Evolutionary conservation across 2,113 vertebrate genomes (phyloP).

Genomic region (Cheirogaleus medius): DNA sequence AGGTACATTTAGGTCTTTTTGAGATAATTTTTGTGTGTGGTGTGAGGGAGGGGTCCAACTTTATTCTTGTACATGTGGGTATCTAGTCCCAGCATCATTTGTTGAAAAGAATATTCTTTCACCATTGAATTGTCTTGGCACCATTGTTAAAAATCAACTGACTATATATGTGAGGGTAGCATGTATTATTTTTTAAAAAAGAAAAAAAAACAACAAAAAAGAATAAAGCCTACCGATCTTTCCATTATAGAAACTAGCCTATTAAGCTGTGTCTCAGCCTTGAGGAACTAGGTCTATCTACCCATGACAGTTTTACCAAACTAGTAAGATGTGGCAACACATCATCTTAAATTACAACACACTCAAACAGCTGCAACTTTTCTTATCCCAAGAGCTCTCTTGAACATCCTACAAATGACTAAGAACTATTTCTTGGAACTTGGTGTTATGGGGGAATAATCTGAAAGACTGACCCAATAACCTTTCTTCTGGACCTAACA

Average conservation of each 20-base stretch:
- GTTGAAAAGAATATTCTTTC: neutral
- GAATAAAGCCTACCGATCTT: neutral
- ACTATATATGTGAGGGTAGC: neutral
- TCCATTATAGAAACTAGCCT: neutral
- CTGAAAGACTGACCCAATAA: neutral
- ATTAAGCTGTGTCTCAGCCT: neutral
- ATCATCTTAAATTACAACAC: neutral
- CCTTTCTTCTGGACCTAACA: neutral
- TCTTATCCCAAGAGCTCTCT: neutral
- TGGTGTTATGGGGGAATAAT: conserved; percentile 17
- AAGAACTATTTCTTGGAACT: conserved; percentile 41
- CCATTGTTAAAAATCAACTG: neutral
- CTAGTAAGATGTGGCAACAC: neutral
- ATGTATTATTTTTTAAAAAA: neutral
- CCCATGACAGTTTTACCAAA: neutral
- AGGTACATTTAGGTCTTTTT: neutral
- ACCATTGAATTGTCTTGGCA: neutral
- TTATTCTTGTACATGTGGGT: neutral
- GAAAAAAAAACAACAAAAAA: neutral
- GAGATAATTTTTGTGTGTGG: neutral
- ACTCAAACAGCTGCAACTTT: neutral
- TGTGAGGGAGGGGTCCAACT: neutral
- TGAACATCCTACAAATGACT: neutral
- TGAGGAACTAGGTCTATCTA: neutral
- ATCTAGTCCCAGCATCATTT: neutral